A percentile compares a stretch with the other conserved stretches of the same genome.
These are phyloP conservation scores for Stomatorhinus walkeri DNA, from an alignment of 2,797 vertebrate genomes.

Conservation along the genomic window DNA sequence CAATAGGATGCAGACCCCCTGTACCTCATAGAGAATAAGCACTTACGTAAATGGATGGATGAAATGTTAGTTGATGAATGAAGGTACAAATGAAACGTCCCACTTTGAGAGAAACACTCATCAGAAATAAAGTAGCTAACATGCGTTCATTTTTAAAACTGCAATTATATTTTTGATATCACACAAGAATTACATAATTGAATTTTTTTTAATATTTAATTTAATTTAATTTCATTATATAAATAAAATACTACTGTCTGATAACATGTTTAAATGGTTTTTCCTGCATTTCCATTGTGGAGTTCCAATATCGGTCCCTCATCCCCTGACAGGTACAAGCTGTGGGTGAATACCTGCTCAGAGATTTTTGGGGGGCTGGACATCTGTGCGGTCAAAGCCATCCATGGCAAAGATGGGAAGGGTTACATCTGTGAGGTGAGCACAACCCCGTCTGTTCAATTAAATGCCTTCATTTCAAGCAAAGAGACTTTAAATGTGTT, in stretches of 20 bases:
- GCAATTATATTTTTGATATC: not conserved
- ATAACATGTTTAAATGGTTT: not conserved
- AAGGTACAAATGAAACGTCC: not conserved
- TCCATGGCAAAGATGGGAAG: constrained; percentile 92
- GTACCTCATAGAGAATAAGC: not conserved
- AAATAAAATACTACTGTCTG: not conserved
- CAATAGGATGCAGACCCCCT: not conserved
- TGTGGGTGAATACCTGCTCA: constrained; percentile 91
- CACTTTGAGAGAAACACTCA: not conserved
- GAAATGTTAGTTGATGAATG: not conserved
- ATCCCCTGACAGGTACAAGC: constrained; percentile 72
- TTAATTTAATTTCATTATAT: not conserved
- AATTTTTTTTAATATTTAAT: not conserved
- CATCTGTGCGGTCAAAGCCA: constrained; percentile 94
- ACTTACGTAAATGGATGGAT: not conserved
- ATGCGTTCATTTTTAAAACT: not conserved
- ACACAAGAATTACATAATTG: not conserved
- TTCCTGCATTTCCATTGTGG: not conserved
- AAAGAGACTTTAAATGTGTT: no score
- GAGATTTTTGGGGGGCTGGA: constrained; percentile 92
- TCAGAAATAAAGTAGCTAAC: not conserved
- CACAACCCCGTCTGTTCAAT: not conserved
- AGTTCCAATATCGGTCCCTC: not conserved
- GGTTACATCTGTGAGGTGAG: constrained; percentile 77
- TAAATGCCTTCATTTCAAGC: not conserved